Conservation (phyloP, 2,113 vertebrate species). For the Lamprotornis superbus region DNA sequence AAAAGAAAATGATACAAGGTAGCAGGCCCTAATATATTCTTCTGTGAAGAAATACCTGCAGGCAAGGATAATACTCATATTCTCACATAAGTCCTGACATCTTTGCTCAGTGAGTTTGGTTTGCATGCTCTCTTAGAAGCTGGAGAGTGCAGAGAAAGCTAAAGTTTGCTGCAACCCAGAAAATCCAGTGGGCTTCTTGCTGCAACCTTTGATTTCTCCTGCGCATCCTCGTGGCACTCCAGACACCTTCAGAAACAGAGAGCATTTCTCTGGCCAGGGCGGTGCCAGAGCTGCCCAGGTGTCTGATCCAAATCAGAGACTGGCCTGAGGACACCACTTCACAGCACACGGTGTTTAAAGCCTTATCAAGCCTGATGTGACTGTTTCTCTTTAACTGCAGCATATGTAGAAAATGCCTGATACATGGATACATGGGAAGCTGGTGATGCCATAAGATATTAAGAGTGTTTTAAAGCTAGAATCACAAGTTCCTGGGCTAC, state of each 20-base stretch:
- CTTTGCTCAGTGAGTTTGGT: background rate
- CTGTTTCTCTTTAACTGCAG: background rate
- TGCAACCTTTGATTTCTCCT: background rate
- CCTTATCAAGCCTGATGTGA: background rate
- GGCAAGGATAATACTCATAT: background rate
- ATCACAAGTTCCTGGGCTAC: background rate
- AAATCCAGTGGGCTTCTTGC: background rate
- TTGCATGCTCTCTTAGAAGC: background rate
- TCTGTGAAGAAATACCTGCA: constrained; percentile 10
- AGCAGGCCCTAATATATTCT: background rate
- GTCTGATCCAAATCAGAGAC: background rate
- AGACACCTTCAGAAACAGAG: fast-evolving
- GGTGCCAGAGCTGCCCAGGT: background rate
- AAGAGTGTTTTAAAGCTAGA: background rate
- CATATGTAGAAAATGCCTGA: background rate
- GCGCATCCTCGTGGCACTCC: fast-evolving
- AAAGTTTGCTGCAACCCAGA: background rate
- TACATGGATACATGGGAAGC: background rate
- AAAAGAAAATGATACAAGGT: background rate
- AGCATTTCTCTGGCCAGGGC: background rate
- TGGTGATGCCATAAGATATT: background rate
- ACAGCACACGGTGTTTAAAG: background rate
- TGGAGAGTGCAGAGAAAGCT: background rate
- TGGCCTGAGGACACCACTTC: background rate
- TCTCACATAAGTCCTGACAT: background rate